Conservation (phyloP, 2,888 invertebrate genomes). For the Apamea epomidion region DNA sequence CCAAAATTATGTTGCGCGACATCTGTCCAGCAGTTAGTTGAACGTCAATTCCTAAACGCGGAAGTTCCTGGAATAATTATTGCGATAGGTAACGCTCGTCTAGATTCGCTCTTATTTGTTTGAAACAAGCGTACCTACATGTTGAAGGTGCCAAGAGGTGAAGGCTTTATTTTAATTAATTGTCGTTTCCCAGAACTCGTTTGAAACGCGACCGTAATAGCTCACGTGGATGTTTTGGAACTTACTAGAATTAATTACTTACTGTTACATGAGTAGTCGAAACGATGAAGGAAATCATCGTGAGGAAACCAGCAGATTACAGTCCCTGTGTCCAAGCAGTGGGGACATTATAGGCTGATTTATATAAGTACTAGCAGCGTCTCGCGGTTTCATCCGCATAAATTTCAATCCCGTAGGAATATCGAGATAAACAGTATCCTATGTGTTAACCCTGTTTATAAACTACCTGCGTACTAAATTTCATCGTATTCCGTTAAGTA, state of each 20-base stretch:
- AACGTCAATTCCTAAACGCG: background rate
- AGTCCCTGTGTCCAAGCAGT: background rate
- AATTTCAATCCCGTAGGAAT: background rate
- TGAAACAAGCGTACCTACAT: background rate
- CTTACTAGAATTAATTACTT: conserved; percentile 12
- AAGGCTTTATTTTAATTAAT: conserved; percentile 28
- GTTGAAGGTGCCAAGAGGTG: background rate
- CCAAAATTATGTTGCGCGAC: background rate
- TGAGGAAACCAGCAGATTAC: background rate
- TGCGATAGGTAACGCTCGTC: background rate
- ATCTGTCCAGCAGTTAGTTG: background rate
- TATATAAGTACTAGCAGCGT: background rate
- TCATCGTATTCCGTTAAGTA: background rate
- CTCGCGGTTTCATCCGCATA: background rate
- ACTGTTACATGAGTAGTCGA: background rate
- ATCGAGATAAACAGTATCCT: background rate
- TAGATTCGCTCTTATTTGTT: background rate
- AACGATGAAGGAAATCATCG: background rate
- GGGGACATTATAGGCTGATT: background rate
- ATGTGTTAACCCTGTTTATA: background rate
- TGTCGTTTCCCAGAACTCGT: background rate
- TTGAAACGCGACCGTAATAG: background rate
- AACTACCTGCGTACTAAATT: background rate
- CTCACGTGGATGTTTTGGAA: background rate
- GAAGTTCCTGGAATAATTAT: background rate